Percentiles rank a stretch among this genome's conserved stretches.
Conservation (phyloP, 2,113 vertebrate species). For the Hepsetus odoe region DNA sequence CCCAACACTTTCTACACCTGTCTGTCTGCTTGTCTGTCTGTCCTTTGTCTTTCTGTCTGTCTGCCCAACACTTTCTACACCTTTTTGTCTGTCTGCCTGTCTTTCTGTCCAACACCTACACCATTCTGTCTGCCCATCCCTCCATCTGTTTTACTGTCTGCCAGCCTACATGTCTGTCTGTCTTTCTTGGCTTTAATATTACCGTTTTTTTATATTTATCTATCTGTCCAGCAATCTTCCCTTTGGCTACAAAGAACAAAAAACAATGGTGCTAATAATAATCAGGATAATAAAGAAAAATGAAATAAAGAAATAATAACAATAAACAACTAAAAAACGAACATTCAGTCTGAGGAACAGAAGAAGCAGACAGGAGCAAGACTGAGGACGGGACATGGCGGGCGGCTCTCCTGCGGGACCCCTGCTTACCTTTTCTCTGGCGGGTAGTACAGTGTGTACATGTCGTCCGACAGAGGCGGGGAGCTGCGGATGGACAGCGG, state of each 20-base stretch:
- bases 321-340: conserved; percentile 37
- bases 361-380: conserved; percentile 66
- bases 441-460: conserved; percentile 85
- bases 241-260: background rate
- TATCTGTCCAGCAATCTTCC: background rate
- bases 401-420: background rate
- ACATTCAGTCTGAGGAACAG: conserved; percentile 62
- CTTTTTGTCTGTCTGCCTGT: conserved; percentile 6
- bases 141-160: conserved; percentile 9
- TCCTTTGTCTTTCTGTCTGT: conserved; percentile 20
- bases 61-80: background rate
- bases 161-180: background rate
- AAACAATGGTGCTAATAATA: conserved; percentile 17
- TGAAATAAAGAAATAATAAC: conserved; percentile 35
- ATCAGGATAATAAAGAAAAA: conserved; percentile 61
- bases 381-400: background rate
- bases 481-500: conserved; percentile 84
- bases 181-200: no score
- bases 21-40: conserved; percentile 6
- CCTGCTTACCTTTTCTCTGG: conserved; percentile 86
- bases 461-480: conserved; percentile 82
- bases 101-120: background rate
- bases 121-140: conserved; percentile 3
- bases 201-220: no score
- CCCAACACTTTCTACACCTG: background rate